Evolutionary conservation across 2,113 vertebrate genomes (phyloP), one percentile per base, ranked within the genome.

Genomic region (Pachyramphus minor): DNA sequence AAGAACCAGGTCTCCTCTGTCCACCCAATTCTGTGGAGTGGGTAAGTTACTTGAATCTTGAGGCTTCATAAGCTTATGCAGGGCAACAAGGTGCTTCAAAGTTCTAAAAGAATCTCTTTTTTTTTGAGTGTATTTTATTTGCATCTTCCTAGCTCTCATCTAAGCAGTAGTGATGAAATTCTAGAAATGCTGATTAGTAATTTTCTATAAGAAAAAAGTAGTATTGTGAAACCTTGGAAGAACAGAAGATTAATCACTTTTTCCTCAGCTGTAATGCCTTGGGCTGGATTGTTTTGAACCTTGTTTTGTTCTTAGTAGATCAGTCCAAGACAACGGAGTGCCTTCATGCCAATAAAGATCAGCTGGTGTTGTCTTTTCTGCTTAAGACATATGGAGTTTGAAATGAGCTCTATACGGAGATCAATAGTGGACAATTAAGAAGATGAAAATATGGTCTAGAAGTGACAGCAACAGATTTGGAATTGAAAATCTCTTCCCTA

Each of bases 341-440:
- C 33, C 28, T 80, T 77, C 2, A 2, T 55, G 72, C 9, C 45
- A 71, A 4, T 52, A 56, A 69, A 66, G 33, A 86, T 83, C 18
- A 73, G 5, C 11, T 53, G 25, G 2, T 76, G 63, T 73, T 90
- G 35, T 87, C 60, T 80, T 74, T 63, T 58, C 68, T 86, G 39
- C 47, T 83, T 63, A 62, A 90, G 64, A 59, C 25, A 5, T 47
- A 69, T 1, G 9, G 53, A 80, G 23, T 80, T 84, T 84, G 90
- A 84, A 87, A 86, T 62, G 42, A 42, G 25, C 12, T 92, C 28
- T 74, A 17, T 73, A 42, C 1, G 0, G 53, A 33, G 18, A 83
- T 93, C 75, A 84, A 86, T 90, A 90, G 19, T 11, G 39, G 12
- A 47, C 83, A 72, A 62, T 83, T 92, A 88, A 77, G 58, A 87